Conservation (phyloP, 2,888 invertebrate species). For the Liodrosophila aerea region DNA sequence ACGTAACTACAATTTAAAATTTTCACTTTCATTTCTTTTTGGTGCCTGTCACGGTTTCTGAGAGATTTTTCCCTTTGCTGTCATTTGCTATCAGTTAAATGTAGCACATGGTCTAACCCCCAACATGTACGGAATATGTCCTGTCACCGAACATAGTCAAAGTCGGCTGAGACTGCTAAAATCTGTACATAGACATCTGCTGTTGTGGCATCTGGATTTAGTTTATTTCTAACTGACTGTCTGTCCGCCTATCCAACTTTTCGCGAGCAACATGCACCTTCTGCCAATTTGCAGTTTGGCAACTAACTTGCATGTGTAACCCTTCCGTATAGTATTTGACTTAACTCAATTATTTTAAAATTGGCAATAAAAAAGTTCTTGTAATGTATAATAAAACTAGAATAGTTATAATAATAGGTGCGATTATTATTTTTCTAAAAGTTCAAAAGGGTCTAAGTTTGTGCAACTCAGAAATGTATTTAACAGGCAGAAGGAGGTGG, state of each 20-base stretch:
- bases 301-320: conserved; percentile 64
- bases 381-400: too few relatives aligned
- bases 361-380: too few relatives aligned
- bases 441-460: too few relatives aligned
- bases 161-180: conserved; percentile 33
- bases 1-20: conserved; percentile 13
- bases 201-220: conserved; percentile 54
- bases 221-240: conserved; percentile 48
- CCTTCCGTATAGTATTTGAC: too few relatives aligned
- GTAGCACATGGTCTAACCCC: conserved; percentile 47
- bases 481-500: too few relatives aligned
- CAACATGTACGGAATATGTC: conserved; percentile 66
- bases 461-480: too few relatives aligned
- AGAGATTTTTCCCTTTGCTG: conserved; percentile 38
- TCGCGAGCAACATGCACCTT: conserved; percentile 27
- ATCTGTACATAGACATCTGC: conserved; percentile 24
- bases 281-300: conserved; percentile 38
- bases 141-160: conserved; percentile 63
- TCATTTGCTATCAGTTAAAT: conserved; percentile 30
- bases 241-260: conserved; percentile 21
- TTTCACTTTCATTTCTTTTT: conserved; percentile 2
- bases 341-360: too few relatives aligned
- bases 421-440: too few relatives aligned
- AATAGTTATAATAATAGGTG: too few relatives aligned
- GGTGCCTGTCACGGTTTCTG: conserved; percentile 27